Base-by-base conservation (phyloP, 1,140 invertebrate species). In the Brachionus rubens region DNA sequence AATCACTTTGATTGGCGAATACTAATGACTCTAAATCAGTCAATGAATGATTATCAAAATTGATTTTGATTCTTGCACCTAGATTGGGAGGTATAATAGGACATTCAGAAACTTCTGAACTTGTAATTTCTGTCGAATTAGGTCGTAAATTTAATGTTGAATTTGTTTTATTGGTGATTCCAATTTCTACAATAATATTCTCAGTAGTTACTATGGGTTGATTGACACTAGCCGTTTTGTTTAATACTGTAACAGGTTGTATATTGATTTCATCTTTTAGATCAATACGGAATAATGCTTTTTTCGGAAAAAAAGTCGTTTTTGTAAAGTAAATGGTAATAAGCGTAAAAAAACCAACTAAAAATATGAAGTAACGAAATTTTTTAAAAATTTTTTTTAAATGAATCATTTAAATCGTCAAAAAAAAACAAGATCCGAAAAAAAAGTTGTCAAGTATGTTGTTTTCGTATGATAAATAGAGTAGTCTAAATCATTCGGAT, bases 21-120 rank as follows among this genome's bases (percentile, higher is more conserved):
- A 24, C 19, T 26, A 65, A 43, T 43, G 5, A 10, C 43, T 65
- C 59, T 1, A 65, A 19, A 14, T 65, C 59, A 14, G n/a, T n/a
- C 5, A 65, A 24, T 14, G 59, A 41, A 24, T 24, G 21, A 65
- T 65, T 65, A n/a, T 36, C 43, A 21, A 24, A 65, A 43, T 65
- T 24, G 12, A 65, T 43, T 65, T 43, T 5, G 3, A 65, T 41
- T 43, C 59, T 65, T 43, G 59, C 10, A 6, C 59, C 59, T n/a
- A 65, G 36, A 65, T 65, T 65, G 3, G 59, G 59, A 19, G 59
- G 59, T 30, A 65, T 65, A 41, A 65, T 21, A 19, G 59, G 59
- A 65, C 59, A 65, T 26, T 43, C 14, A n/a, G 3, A n/a, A 16
- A 59, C 3, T 19, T 59, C 28, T 33, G 16, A 2, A 16, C 12